These are phyloP conservation scores for Psilanteris sp. DNA, from an alignment of 1,140 invertebrate genomes.

Conservation along the genomic window DNA sequence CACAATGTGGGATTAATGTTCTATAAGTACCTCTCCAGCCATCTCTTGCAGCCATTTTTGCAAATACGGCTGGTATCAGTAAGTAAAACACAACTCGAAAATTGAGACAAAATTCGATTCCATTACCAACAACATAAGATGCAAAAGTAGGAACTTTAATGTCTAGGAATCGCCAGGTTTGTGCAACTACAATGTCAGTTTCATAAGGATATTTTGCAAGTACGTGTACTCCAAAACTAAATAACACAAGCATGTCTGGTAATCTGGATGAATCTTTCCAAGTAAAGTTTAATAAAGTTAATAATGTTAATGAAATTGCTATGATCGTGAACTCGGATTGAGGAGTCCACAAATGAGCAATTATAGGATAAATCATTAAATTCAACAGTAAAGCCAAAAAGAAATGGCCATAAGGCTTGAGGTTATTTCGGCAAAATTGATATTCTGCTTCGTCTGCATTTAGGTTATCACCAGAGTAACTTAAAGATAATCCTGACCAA, in stretches of 20 bases:
- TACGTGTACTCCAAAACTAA: slow-evolving; percentile 90
- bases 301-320: slow-evolving; percentile 85
- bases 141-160: slow-evolving; percentile 89
- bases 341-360: slow-evolving; percentile 87
- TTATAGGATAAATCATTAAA: slow-evolving; percentile 87
- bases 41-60: slow-evolving; percentile 86
- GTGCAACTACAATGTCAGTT: slow-evolving; percentile 88
- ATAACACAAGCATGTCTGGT: slow-evolving; percentile 85
- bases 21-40: slow-evolving; percentile 89
- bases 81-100: slow-evolving; percentile 88
- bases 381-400: slow-evolving; percentile 87
- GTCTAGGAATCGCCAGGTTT: slow-evolving; percentile 89
- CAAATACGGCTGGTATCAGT: slow-evolving; percentile 86
- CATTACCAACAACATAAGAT: slow-evolving; percentile 88
- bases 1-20: slow-evolving; percentile 89
- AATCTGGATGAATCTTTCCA: slow-evolving; percentile 81
- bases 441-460: slow-evolving; percentile 89
- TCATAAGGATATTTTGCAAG: slow-evolving; percentile 92
- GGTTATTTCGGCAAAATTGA: slow-evolving; percentile 89
- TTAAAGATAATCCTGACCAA: slow-evolving; percentile 89
- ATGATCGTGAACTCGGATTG: slow-evolving; percentile 90
- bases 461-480: slow-evolving; percentile 84
- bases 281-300: slow-evolving; percentile 87
- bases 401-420: slow-evolving; percentile 89
- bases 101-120: slow-evolving; percentile 91